Evolutionary conservation across 2,797 vertebrate genomes (phyloP).

Genomic region (Hafferia zeledoni): DNA sequence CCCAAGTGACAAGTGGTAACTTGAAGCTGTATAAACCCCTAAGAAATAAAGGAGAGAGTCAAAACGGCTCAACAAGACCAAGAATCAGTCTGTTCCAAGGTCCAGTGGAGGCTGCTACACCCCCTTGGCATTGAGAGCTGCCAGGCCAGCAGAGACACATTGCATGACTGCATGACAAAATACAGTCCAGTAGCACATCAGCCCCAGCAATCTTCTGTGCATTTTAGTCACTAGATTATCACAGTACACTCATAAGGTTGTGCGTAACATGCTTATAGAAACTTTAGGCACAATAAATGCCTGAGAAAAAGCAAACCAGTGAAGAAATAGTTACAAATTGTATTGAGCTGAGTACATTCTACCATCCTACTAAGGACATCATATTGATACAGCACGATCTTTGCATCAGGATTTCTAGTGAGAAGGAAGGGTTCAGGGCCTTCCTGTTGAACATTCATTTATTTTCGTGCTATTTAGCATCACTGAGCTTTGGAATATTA

Average conservation of each 20-base stretch:
- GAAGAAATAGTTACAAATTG: background rate
- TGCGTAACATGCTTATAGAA: background rate
- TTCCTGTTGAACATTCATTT: background rate
- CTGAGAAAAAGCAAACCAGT: background rate
- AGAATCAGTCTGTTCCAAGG: background rate
- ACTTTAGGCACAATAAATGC: background rate
- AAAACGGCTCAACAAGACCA: background rate
- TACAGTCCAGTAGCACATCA: background rate
- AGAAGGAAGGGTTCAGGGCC: background rate
- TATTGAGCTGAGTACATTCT: background rate
- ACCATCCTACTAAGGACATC: background rate
- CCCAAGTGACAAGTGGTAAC: background rate
- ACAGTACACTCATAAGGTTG: too few species aligned
- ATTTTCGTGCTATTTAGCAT: background rate
- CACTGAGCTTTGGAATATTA: background rate
- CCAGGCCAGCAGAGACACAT: background rate
- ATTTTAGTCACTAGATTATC: background rate
- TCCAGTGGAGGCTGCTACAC: accelerated
- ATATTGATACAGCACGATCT: accelerated
- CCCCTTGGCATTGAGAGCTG: background rate
- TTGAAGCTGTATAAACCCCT: background rate
- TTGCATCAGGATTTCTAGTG: background rate
- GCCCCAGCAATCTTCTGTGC: background rate
- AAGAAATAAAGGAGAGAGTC: background rate
- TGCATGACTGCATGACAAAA: background rate